These are phyloP conservation scores for Caenorhabditis plicata DNA, from an alignment of 2,888 invertebrate genomes.

Conservation along the genomic window DNA sequence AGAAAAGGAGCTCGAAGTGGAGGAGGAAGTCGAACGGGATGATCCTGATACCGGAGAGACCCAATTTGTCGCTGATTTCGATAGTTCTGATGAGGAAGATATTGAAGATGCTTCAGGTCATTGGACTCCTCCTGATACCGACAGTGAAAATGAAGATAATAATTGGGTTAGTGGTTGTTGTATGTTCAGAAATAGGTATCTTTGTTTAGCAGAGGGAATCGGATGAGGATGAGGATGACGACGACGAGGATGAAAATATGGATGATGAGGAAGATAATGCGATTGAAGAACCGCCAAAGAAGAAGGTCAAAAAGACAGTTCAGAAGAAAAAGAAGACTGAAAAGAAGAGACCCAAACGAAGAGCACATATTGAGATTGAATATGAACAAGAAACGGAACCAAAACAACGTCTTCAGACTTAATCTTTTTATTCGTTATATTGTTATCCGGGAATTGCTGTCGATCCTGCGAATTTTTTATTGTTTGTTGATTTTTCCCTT, in stretches of 20 bases:
- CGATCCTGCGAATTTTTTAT: slow-evolving; percentile 2
- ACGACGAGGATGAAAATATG: slow-evolving; percentile 28
- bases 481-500: slow-evolving; percentile 3
- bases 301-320: slow-evolving; percentile 25
- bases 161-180: slow-evolving; percentile 8
- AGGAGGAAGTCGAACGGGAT: slow-evolving; percentile 57
- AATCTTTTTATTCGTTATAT: slow-evolving; percentile 5
- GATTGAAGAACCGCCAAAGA: slow-evolving; percentile 37
- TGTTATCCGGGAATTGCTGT: slow-evolving; percentile 15
- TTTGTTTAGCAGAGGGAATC: slow-evolving; percentile 20
- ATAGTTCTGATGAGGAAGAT: slow-evolving; percentile 62
- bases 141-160: slow-evolving; percentile 43
- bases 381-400: slow-evolving; percentile 52
- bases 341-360: slow-evolving; percentile 38
- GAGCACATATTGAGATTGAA: slow-evolving; percentile 56
- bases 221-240: slow-evolving; percentile 27
- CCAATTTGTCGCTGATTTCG: slow-evolving; percentile 64
- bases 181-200: not conserved
- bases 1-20: slow-evolving; percentile 70
- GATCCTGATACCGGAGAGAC: slow-evolving; percentile 44
- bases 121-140: slow-evolving; percentile 52
- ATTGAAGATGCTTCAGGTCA: slow-evolving; percentile 53
- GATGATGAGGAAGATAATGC: slow-evolving; percentile 42
- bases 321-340: slow-evolving; percentile 31
- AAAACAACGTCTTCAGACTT: slow-evolving; percentile 34